phyloP scores from a whole-genome alignment of 2,113 vertebrate genomes.

The Corvus hawaiiensis region DNA sequence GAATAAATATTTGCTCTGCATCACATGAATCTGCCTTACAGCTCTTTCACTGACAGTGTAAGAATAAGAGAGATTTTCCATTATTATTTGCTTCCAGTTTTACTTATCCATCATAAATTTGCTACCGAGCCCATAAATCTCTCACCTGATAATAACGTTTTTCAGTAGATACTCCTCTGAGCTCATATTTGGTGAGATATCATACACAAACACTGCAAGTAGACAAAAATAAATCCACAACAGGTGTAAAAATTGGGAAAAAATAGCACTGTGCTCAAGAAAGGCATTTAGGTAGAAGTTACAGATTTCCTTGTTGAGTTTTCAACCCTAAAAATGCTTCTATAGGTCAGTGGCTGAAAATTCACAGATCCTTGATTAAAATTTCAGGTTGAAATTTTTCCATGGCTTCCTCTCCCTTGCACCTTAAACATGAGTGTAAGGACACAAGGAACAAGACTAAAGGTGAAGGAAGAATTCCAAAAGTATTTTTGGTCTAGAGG shows the following conservation, averaged over 20 bases:
- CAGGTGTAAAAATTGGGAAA: background rate
- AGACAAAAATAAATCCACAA: background rate
- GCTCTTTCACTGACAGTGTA: background rate
- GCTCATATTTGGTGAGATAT: background rate
- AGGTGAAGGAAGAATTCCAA: background rate
- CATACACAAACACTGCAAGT: background rate
- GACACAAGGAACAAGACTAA: background rate
- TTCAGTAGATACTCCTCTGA: background rate
- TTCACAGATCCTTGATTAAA: background rate
- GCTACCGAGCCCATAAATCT: background rate
- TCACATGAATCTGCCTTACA: background rate
- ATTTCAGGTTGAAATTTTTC: background rate
- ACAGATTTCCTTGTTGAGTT: background rate
- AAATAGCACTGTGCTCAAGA: background rate
- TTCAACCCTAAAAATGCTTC: background rate
- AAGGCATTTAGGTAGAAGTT: background rate
- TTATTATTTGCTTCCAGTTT: background rate
- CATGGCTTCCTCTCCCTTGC: background rate
- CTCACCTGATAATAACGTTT: background rate
- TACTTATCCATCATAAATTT: background rate
- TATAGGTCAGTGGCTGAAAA: background rate
- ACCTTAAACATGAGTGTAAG: background rate
- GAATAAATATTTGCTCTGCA: background rate
- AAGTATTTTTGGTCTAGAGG: background rate
- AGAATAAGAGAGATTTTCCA: background rate